Percentiles rank a stretch among this genome's conserved stretches.
These are phyloP conservation scores for Zoanthus sansibaricus DNA, from an alignment of 92 coral and sea anemone genomes.

Conservation along the genomic window DNA sequence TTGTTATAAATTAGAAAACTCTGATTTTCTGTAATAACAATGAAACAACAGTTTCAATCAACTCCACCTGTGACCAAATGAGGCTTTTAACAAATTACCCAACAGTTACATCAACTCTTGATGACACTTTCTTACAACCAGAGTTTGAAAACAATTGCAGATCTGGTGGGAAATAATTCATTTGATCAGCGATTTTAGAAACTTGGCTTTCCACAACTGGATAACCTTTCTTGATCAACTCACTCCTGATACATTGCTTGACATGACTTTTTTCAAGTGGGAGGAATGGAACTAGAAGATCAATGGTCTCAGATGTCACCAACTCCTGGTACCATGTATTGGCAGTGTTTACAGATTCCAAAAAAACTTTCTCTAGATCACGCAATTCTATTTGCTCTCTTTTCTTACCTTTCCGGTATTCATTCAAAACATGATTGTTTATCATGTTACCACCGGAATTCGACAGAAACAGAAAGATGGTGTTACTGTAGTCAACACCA, in stretches of 20 bases:
- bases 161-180: constrained; percentile 77
- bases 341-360: constrained; percentile 47
- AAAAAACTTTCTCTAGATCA: constrained; percentile 67
- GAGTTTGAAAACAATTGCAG: constrained; percentile 77
- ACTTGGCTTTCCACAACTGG: constrained; percentile 54
- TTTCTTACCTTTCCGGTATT: constrained; percentile 63
- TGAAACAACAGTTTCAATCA: too few relatives aligned
- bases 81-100: constrained; percentile 42
- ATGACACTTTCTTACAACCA: constrained; percentile 90
- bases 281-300: constrained; percentile 81
- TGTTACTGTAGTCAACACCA: constrained; percentile 48
- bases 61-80: too few relatives aligned
- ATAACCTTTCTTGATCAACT: constrained; percentile 68
- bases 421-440: constrained; percentile 65
- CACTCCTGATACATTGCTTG: constrained; percentile 75
- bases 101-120: constrained; percentile 81
- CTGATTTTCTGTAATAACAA: too few relatives aligned
- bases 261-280: constrained; percentile 83
- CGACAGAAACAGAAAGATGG: constrained; percentile 80
- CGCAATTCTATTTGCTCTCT: constrained; percentile 73
- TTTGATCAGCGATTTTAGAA: constrained; percentile 71
- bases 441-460: constrained; percentile 84
- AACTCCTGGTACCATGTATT: constrained; percentile 75
- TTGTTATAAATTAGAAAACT: too few relatives aligned
- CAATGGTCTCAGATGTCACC: constrained; percentile 72